Percentiles rank a stretch among this genome's conserved stretches.
These are phyloP conservation scores for Palythoa grandis DNA, from an alignment of 92 coral and sea anemone species.

Conservation along the genomic window DNA sequence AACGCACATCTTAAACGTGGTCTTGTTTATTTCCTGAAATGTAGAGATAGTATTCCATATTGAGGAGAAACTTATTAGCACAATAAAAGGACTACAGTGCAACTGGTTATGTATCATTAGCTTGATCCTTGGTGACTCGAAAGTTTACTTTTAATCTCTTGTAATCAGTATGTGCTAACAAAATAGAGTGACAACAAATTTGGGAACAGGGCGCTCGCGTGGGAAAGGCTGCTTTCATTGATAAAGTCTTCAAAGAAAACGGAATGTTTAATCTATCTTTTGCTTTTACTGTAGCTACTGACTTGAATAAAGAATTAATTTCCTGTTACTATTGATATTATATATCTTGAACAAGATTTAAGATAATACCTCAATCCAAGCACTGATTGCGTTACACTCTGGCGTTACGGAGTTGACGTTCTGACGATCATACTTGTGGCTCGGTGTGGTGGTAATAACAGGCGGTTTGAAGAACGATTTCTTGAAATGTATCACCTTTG, in stretches of 20 bases:
- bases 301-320: neutral
- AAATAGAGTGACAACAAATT: too few relatives aligned
- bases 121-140: too few relatives aligned
- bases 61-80: too few relatives aligned
- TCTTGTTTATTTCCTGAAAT: neutral
- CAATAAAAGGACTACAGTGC: too few relatives aligned
- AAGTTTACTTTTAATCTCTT: too few relatives aligned
- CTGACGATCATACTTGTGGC: constrained; percentile 42
- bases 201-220: too few relatives aligned
- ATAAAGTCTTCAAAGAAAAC: too few relatives aligned
- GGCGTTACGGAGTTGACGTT: constrained; percentile 42
- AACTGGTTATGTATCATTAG: too few relatives aligned
- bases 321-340: neutral
- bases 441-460: constrained; percentile 27
- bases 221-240: too few relatives aligned
- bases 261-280: too few relatives aligned
- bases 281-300: neutral
- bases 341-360: neutral
- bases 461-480: constrained; percentile 44
- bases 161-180: too few relatives aligned
- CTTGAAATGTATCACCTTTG: constrained; percentile 16
- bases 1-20: constrained; percentile 37
- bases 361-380: constrained; percentile 40
- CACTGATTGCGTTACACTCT: constrained; percentile 33
- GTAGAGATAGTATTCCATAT: too few relatives aligned